Base-by-base conservation (phyloP, 2,113 vertebrate species). In the Tetrax tetrax region DNA sequence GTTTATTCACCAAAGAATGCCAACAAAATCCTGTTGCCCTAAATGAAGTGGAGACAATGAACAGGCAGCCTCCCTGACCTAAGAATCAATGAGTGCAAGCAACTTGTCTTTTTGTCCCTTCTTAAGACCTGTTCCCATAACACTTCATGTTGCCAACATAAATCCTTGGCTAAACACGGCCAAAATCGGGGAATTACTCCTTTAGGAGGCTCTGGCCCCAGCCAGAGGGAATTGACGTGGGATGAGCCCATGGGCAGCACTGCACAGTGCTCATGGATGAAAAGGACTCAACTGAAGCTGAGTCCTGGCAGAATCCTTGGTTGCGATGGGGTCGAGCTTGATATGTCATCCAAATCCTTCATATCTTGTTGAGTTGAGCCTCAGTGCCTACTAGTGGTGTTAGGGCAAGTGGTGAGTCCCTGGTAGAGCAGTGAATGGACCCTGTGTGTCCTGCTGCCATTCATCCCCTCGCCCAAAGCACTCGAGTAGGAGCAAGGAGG, bases 231-330 rank as follows among this genome's bases (percentile, higher is more conserved):
- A 15, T 38, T 35, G 64, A 56, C 31, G 20, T 35, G n/a, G 35
- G 18, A 2, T 61, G 72, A 91, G 20, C 24, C 64, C 17, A 10
- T 2, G 4, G 57, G 20, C 48, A 63, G 20, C 43, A 22, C 54
- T 29, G 27, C 16, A 35, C 18, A 24, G 7, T 5, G 10, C 25
- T 71, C 33, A 7, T 29, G 50, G 29, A 53, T 61, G 61, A 61
- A 33, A 27, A 38, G 0, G 2, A 33, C 22, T 37, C 2, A 1
- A 59, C 45, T 7, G 31, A 87, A 91, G n/a, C 43, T 1, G 6
- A 47, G 28, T 19, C 18, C 60, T 81, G 45, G 16, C 4, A 68
- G 27, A 89, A 4, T 43, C 60, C 37, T 66, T 68, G 15, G n/a
- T 31, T 59, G 2, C 2, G 3, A 47, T 43, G 33, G 37, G 27